phyloP scores from a whole-genome alignment of 2,888 invertebrate species.

The Parascotia fuliginaria region DNA sequence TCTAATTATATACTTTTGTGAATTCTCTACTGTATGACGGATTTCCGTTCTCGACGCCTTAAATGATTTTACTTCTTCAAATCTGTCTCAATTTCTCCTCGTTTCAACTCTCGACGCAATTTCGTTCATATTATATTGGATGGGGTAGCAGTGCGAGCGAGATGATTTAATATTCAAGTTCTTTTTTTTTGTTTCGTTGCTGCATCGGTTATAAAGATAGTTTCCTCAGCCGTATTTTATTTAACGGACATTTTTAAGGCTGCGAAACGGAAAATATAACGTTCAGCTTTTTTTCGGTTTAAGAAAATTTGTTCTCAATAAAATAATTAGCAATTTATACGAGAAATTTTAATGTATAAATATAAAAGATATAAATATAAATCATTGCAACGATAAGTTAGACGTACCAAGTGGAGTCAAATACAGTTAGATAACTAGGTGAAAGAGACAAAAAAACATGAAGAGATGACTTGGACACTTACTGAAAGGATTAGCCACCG shows the following conservation, averaged over 20 bases:
- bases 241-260: not conserved
- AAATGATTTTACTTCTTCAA: constrained; percentile 69
- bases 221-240: not conserved
- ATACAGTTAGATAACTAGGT: too few relatives aligned
- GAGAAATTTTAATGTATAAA: too few relatives aligned
- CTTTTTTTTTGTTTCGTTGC: constrained; percentile 4
- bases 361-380: too few relatives aligned
- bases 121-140: constrained; percentile 62
- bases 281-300: too few relatives aligned
- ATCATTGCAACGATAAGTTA: too few relatives aligned
- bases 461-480: too few relatives aligned
- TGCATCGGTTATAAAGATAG: not conserved
- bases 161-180: constrained; percentile 33
- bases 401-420: too few relatives aligned
- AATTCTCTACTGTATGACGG: constrained; percentile 59
- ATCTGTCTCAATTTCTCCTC: constrained; percentile 68
- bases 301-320: too few relatives aligned
- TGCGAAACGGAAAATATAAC: not conserved
- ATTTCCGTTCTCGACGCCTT: constrained; percentile 62
- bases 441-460: too few relatives aligned
- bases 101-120: constrained; percentile 63
- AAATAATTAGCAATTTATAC: too few relatives aligned
- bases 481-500: too few relatives aligned
- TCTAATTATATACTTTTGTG: constrained; percentile 57
- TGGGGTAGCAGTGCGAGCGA: constrained; percentile 39